Conservation (phyloP, 2,797 vertebrate species). For the Gorsachius magnificus region DNA sequence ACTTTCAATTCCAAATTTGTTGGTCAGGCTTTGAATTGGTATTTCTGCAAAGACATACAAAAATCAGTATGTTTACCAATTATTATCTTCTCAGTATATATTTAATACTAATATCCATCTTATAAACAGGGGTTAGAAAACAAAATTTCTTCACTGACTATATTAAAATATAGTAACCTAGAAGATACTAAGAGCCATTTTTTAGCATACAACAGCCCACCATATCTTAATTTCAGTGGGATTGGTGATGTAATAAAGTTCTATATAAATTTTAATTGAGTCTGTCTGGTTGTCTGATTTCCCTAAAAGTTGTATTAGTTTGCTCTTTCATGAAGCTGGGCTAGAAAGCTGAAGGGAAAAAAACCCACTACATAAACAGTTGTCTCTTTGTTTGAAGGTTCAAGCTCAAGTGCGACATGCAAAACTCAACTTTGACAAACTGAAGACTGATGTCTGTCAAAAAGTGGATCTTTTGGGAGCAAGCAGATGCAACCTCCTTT, state of each 20-base stretch:
- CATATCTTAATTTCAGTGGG: background rate
- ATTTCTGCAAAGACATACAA: background rate
- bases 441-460: slow-evolving; percentile 98
- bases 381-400: slow-evolving; percentile 81
- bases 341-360: background rate
- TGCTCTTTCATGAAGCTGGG: background rate
- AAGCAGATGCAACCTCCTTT: slow-evolving; percentile 97
- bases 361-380: background rate
- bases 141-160: background rate
- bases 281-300: background rate
- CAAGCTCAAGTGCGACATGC: slow-evolving; percentile 94
- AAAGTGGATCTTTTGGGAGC: slow-evolving; percentile 97
- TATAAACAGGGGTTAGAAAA: background rate
- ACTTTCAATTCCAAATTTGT: background rate
- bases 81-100: background rate
- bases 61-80: background rate
- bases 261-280: background rate
- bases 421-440: slow-evolving; percentile 93
- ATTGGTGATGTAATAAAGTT: background rate
- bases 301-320: background rate
- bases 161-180: background rate
- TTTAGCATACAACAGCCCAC: background rate
- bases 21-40: background rate
- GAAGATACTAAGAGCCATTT: background rate
- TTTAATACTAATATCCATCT: background rate